phyloP scores from a whole-genome alignment of 2,888 invertebrate species.

The Entomobrya proxima region DNA sequence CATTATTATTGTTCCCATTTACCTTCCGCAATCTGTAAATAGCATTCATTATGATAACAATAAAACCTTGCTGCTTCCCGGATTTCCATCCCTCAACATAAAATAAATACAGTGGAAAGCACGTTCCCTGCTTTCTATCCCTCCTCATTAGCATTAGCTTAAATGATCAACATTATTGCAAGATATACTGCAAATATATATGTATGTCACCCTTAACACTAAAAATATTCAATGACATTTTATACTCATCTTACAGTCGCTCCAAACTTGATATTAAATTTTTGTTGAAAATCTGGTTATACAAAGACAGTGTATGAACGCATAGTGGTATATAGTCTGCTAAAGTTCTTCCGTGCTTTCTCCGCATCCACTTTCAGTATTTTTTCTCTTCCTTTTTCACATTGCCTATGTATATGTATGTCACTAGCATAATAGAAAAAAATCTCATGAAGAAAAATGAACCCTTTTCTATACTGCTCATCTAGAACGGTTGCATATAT shows the following conservation, averaged over 20 bases:
- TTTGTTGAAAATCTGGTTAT: no score
- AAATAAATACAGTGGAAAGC: slow-evolving; percentile 18
- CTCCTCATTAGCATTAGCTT: slow-evolving; percentile 6
- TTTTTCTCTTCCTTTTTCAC: neutral
- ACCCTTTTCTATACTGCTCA: neutral
- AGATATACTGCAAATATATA: slow-evolving; percentile 6
- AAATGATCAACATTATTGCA: neutral
- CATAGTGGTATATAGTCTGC: neutral
- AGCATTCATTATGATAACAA: neutral
- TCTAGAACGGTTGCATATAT: neutral
- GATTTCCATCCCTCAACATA: neutral
- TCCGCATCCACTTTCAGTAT: neutral
- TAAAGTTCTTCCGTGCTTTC: no score
- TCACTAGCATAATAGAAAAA: slow-evolving; percentile 55
- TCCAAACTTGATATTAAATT: no score
- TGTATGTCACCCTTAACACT: neutral
- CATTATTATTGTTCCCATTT: neutral
- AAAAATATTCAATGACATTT: slow-evolving; percentile 14
- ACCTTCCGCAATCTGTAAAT: neutral
- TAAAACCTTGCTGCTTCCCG: neutral
- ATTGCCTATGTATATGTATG: slow-evolving; percentile 61
- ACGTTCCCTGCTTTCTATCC: neutral
- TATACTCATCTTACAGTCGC: no score
- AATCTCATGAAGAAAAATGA: slow-evolving; percentile 58
- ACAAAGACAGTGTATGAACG: neutral